These are phyloP conservation scores for Laothoe populi DNA, from an alignment of 2,888 invertebrate genomes.

Conservation along the genomic window DNA sequence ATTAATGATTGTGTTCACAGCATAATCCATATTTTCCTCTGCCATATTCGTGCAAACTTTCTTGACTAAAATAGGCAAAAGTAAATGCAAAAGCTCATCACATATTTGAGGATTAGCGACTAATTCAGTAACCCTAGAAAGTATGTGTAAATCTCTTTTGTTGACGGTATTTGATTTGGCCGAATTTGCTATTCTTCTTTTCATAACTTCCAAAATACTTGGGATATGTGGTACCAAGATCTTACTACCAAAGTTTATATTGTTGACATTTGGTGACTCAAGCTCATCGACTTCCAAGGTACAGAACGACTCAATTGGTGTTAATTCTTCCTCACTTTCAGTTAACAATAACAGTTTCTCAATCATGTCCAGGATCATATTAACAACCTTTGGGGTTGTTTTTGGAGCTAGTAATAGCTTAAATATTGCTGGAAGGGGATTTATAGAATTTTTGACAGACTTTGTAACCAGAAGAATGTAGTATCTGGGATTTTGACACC, in stretches of 20 bases:
- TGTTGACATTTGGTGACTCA: slow-evolving; percentile 51
- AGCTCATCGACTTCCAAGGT: slow-evolving; percentile 51
- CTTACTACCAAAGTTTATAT: slow-evolving; percentile 89
- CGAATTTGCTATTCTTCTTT: slow-evolving; percentile 86
- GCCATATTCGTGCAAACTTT: slow-evolving; percentile 85
- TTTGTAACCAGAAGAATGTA: slow-evolving; percentile 88
- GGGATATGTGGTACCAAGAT: slow-evolving; percentile 90
- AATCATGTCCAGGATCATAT: slow-evolving; percentile 89
- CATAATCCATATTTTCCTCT: slow-evolving; percentile 88
- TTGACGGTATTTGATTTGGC: slow-evolving; percentile 85
- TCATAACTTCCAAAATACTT: slow-evolving; percentile 88
- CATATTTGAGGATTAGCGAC: slow-evolving; percentile 88
- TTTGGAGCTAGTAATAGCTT: slow-evolving; percentile 89
- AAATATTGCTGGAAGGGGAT: slow-evolving; percentile 88
- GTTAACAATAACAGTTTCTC: slow-evolving; percentile 89
- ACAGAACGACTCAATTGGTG: slow-evolving; percentile 68
- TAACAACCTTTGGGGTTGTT: slow-evolving; percentile 87
- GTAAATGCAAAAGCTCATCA: slow-evolving; percentile 87
- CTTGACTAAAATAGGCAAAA: slow-evolving; percentile 89
- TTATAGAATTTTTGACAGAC: slow-evolving; percentile 73
- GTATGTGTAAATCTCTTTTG: slow-evolving; percentile 88
- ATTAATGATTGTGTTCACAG: slow-evolving; percentile 90
- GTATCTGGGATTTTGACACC: slow-evolving; percentile 92
- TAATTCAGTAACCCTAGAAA: slow-evolving; percentile 91
- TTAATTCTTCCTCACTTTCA: slow-evolving; percentile 81